Conservation (phyloP, 2,113 vertebrate species). For the Rhynchomys soricoides region DNA sequence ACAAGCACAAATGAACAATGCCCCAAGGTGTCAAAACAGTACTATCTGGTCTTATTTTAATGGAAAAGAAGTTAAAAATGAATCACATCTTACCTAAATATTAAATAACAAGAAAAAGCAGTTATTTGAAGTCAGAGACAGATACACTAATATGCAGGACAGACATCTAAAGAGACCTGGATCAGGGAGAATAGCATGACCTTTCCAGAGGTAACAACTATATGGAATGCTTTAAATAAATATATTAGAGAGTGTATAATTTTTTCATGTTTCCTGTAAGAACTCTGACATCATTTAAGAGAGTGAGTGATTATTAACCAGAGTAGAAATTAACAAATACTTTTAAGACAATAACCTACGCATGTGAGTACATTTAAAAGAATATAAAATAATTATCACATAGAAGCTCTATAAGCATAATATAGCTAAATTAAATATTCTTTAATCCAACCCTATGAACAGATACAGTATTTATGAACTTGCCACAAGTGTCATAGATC, state of each 20-base stretch:
- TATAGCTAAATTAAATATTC: background rate
- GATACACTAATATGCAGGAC: background rate
- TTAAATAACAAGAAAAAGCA: background rate
- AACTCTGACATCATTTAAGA: background rate
- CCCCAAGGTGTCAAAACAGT: background rate
- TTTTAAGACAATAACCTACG: background rate
- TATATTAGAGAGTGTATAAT: background rate
- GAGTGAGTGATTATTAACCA: background rate
- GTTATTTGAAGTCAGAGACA: slow-evolving; percentile 9
- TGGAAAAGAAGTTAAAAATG: background rate
- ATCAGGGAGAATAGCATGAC: background rate
- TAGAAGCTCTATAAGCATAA: background rate
- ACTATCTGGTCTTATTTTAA: background rate
- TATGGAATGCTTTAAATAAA: background rate
- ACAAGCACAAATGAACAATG: background rate
- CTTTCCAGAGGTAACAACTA: background rate
- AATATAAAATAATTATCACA: slow-evolving; percentile 1
- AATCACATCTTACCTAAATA: background rate
- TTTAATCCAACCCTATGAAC: background rate
- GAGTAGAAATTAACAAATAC: background rate
- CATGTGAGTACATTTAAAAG: background rate
- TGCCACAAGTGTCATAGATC: background rate
- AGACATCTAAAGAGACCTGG: background rate
- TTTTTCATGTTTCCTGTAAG: background rate
- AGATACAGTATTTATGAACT: background rate